These are phyloP conservation scores for Eurypyga helias DNA, from an alignment of 2,113 vertebrate species.

Conservation along the genomic window DNA sequence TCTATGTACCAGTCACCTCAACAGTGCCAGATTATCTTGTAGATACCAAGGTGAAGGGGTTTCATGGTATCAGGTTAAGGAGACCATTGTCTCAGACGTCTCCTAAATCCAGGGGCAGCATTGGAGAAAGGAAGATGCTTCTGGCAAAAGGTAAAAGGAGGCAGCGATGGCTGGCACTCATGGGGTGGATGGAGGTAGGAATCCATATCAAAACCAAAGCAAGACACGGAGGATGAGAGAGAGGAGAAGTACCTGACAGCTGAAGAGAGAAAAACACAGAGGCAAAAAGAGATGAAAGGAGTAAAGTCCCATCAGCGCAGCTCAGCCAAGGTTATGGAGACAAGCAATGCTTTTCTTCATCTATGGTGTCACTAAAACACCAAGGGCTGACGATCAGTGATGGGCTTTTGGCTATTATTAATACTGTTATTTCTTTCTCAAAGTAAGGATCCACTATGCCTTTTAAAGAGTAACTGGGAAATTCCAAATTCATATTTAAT, in stretches of 20 bases:
- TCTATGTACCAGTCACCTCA: not conserved
- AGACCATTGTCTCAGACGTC: not conserved
- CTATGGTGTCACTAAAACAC: not conserved
- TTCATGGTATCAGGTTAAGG: not conserved
- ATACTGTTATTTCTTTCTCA: not conserved
- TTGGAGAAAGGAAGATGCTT: not conserved
- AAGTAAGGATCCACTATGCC: not conserved
- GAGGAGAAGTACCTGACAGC: not conserved
- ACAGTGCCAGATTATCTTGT: not conserved
- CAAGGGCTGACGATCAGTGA: not conserved
- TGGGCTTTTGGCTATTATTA: not conserved
- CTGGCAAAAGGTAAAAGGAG: not conserved
- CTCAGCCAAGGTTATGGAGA: not conserved
- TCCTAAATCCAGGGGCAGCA: not conserved
- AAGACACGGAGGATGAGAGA: not conserved
- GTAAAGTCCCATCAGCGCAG: not conserved
- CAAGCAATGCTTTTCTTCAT: not conserved
- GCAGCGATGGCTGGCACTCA: not conserved
- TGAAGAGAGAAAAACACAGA: not conserved
- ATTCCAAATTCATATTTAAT: not conserved
- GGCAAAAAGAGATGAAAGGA: not conserved
- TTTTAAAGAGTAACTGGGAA: not conserved
- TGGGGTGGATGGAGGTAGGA: not conserved
- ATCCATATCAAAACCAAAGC: not conserved
- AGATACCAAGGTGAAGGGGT: not conserved